A percentile compares a stretch with the other conserved stretches of the same genome.
phyloP scores from a whole-genome alignment of 2,113 vertebrate genomes.

The Odocoileus virginianus region DNA sequence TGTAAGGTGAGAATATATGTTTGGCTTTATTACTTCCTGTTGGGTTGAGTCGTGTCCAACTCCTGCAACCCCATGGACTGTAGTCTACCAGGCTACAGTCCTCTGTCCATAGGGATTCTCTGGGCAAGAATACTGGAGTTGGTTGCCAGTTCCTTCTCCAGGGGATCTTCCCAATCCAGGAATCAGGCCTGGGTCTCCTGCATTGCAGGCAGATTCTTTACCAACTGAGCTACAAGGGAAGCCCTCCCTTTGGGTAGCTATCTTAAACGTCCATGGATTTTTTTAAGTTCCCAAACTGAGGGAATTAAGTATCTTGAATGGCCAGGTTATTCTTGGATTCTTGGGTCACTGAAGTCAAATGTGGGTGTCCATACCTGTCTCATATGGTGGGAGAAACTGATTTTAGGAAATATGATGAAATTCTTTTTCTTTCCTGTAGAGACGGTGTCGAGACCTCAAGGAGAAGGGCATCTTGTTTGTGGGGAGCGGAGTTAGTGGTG shows the following conservation, averaged over 20 bases:
- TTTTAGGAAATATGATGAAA: neutral
- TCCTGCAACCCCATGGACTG: neutral
- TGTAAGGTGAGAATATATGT: neutral
- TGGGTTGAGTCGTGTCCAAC: neutral
- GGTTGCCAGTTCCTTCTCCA: neutral
- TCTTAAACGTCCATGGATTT: neutral
- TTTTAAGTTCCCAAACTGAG: neutral
- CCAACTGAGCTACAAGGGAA: neutral
- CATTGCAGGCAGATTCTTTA: neutral
- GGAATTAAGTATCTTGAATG: neutral
- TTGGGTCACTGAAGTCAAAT: neutral
- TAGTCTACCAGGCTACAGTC: neutral
- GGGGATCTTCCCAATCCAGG: neutral
- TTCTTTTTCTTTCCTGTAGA: constrained; percentile 81
- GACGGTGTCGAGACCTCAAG: constrained; percentile 90
- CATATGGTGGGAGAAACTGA: neutral
- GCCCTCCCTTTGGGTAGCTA: neutral
- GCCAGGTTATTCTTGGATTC: neutral
- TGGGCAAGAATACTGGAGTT: neutral
- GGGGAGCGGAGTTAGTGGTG: constrained; percentile 96
- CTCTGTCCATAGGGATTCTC: neutral
- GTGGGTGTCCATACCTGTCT: neutral
- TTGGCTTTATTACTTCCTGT: neutral
- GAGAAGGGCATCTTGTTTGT: constrained; percentile 94
- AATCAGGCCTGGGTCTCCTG: neutral